Conservation (phyloP, 2,113 vertebrate species). For the Puntigrus tetrazona region DNA sequence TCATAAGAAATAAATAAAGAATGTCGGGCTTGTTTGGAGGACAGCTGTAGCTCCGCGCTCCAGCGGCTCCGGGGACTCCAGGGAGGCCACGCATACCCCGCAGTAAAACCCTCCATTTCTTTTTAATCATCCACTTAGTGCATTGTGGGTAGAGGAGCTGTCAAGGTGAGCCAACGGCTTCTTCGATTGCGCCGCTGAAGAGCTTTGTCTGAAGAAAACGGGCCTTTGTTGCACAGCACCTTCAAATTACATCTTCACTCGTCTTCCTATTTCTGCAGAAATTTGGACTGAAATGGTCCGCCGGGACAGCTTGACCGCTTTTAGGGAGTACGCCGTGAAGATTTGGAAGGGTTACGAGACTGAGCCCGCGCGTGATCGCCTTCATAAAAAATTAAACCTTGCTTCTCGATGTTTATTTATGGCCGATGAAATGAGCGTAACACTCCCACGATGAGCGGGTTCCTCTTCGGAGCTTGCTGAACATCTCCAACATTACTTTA, state of each 20-base stretch:
- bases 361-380: background rate
- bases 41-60: conserved; percentile 97
- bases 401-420: conserved; percentile 24
- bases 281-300: background rate
- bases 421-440: conserved; percentile 16
- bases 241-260: conserved; percentile 53
- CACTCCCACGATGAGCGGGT: background rate
- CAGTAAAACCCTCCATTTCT: conserved; percentile 98
- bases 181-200: conserved; percentile 53
- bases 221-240: no score
- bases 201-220: conserved; percentile 60
- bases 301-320: conserved; percentile 29
- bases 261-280: conserved; percentile 19
- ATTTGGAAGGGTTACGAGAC: conserved; percentile 26
- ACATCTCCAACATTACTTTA: background rate
- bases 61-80: conserved; percentile 85
- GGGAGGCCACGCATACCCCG: conserved; percentile 90
- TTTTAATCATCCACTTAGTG: conserved; percentile 99
- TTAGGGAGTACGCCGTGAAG: conserved; percentile 18
- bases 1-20: conserved; percentile 99
- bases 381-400: conserved; percentile 45
- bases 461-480: background rate
- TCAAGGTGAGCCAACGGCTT: conserved; percentile 88
- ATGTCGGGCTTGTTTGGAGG: conserved; percentile 98
- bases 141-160: conserved; percentile 90